Percentiles rank a stretch among this genome's conserved stretches.
Conservation (phyloP, 1,140 invertebrate genomes). For the Anoplophora glabripennis region DNA sequence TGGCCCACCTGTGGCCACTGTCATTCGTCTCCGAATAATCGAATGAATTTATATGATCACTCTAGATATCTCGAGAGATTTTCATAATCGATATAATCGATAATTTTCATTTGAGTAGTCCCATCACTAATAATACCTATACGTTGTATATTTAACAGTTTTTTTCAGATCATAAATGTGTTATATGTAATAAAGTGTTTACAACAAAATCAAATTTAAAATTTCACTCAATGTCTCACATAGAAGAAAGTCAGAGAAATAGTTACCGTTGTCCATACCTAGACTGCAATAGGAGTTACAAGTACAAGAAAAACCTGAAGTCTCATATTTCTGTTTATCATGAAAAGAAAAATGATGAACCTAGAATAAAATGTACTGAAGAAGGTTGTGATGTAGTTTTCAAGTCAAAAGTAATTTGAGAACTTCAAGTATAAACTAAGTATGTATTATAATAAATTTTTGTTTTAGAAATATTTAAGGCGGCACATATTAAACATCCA, state of each 20-base stretch:
- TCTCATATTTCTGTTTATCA: constrained; percentile 25
- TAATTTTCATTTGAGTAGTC: no score
- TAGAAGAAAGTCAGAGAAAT: constrained; percentile 22
- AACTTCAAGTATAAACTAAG: background rate
- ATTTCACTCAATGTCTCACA: constrained; percentile 49
- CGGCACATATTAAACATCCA: constrained; percentile 13
- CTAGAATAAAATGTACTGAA: background rate
- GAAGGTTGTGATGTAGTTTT: constrained; percentile 21
- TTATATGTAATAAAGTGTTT: constrained; percentile 51
- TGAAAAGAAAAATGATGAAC: constrained; percentile 8
- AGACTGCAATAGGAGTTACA: constrained; percentile 43
- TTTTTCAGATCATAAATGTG: constrained; percentile 52
- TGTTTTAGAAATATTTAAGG: constrained; percentile 23
- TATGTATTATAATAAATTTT: background rate
- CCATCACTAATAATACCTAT: background rate
- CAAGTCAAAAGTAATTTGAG: constrained; percentile 13
- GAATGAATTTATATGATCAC: constrained; percentile 5
- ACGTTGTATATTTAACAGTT: background rate
- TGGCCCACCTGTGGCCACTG: background rate
- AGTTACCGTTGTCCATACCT: constrained; percentile 49
- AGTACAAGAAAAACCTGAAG: constrained; percentile 27
- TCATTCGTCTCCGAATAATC: background rate
- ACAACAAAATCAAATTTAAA: constrained; percentile 48
- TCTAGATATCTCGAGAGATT: constrained; percentile 11
- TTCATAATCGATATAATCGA: no score